A percentile compares a stretch with the other conserved stretches of the same genome.
phyloP scores from a whole-genome alignment of 2,113 vertebrate species.

The Oryzias curvinotus region DNA sequence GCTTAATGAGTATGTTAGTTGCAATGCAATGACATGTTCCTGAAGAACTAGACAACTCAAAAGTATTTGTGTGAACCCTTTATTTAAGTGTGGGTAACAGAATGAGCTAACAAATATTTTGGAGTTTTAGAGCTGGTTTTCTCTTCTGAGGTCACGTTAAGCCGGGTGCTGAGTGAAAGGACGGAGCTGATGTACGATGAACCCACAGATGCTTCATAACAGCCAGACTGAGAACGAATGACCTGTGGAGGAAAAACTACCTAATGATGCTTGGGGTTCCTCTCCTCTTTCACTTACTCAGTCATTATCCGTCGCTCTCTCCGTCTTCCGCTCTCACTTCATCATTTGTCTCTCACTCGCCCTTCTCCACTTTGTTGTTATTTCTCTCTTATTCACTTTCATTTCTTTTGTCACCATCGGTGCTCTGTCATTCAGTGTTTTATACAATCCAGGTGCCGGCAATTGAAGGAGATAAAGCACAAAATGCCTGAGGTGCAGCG shows the following conservation, averaged over 20 bases:
- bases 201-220: constrained; percentile 21
- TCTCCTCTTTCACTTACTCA: constrained; percentile 64
- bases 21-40: no score
- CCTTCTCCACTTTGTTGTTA: constrained; percentile 9
- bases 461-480: constrained; percentile 41
- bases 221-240: constrained; percentile 55
- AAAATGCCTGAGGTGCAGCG: neutral
- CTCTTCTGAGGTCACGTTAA: constrained; percentile 11
- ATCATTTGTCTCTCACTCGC: constrained; percentile 51
- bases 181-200: constrained; percentile 28
- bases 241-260: constrained; percentile 43
- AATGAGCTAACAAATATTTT: constrained; percentile 2
- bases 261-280: constrained; percentile 61
- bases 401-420: constrained; percentile 55
- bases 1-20: neutral
- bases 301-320: constrained; percentile 51
- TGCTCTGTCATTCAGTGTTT: constrained; percentile 42
- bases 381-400: constrained; percentile 14
- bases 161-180: constrained; percentile 44
- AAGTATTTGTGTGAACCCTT: neutral
- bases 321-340: constrained; percentile 52
- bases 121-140: neutral
- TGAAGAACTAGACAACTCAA: no score
- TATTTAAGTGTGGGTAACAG: neutral
- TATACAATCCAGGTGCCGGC: constrained; percentile 67